Conservation (phyloP, 2,888 invertebrate genomes). For the Cryptocheilus praepositus region DNA sequence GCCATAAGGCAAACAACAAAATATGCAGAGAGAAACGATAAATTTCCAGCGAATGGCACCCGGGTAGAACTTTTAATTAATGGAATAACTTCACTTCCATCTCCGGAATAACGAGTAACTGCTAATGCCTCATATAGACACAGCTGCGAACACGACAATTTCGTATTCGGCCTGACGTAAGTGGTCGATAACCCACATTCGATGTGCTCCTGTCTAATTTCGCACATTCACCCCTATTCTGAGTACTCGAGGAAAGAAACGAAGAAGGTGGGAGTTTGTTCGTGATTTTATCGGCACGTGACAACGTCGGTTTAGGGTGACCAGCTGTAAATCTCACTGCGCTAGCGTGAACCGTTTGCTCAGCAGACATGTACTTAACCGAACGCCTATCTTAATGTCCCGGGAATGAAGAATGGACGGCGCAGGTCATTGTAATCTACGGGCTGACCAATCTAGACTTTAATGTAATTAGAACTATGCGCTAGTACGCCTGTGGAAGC, state of each 20-base stretch:
- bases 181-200: constrained; percentile 42
- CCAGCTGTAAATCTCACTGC: constrained; percentile 17
- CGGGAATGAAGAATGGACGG: background rate
- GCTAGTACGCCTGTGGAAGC: background rate
- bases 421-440: too few relatives aligned
- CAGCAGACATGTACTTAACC: constrained; percentile 12
- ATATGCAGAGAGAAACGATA: background rate
- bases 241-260: too few relatives aligned
- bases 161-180: constrained; percentile 12
- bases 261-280: too few relatives aligned
- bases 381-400: constrained; percentile 2
- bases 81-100: background rate
- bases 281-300: constrained; percentile 32
- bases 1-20: too few relatives aligned
- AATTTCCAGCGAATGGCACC: background rate
- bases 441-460: too few relatives aligned
- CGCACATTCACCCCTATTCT: background rate
- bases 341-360: constrained; percentile 7
- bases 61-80: background rate
- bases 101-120: too few relatives aligned
- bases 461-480: too few relatives aligned
- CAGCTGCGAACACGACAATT: constrained; percentile 21
- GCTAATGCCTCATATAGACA: too few relatives aligned
- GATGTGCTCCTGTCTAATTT: constrained; percentile 13
- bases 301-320: constrained; percentile 1